Evolutionary conservation across 2,888 invertebrate species (phyloP), one percentile per base, ranked within the genome.

Genomic region (Carpatolechia fugitivella): DNA sequence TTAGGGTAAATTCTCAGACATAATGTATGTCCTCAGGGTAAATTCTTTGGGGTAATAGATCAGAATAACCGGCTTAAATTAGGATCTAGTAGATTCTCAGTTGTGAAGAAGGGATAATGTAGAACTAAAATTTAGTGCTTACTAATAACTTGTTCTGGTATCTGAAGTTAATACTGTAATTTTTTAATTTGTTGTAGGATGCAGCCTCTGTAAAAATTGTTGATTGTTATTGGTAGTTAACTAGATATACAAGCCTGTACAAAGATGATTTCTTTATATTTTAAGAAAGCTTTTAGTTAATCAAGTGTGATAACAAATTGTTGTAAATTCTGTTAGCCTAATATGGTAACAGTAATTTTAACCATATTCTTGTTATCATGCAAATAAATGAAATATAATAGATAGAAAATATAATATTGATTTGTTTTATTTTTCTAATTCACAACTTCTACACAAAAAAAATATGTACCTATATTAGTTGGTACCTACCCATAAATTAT

Each of bases 171-270:
- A 66, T 69, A 67, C 60, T 73, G 68, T 78, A 76, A 72, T 75
- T n/a, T n/a, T n/a, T n/a, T 73, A 68, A 69, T 69, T 38, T 67
- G 69, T 76, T 80, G 74, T 85, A 85, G 78, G 73, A 72, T 63
- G 68, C 71, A 72, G 69, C 72, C 66, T 76, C 61, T 83, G 79
- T 85, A 84, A 80, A 80, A 79, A 68, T 67, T 66, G 66, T 52
- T 52, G 40, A 30, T 64, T 72, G 72, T 74, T 74, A 80, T 74
- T 71, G 60, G 74, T 76, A 72, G 73, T 85, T 80, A 77, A 70
- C 73, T 85, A 85, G 80, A 76, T 71, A 70, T 70, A 73, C 70
- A 74, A 80, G 75, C 75, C 73, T 87, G 87, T 87, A 89, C 85
- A 88, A 88, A 76, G 64, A 80, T 79, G 76, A 30, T 81, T 81